Base-by-base conservation (phyloP, 1,140 invertebrate species). In the Trichonephila inaurata region DNA sequence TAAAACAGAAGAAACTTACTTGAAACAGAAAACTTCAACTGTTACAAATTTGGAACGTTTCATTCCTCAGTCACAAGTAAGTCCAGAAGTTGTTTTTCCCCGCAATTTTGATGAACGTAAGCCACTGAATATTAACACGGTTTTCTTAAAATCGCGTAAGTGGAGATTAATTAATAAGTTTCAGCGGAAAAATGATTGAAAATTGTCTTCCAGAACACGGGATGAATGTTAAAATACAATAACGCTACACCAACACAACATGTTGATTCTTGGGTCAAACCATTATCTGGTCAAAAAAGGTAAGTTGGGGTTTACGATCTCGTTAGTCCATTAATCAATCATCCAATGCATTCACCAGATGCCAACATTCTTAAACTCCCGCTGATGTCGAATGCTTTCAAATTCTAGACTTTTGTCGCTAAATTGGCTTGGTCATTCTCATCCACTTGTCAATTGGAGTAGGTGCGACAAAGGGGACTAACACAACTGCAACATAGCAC, bases 341-440 rank as follows among this genome's bases (percentile, higher is more conserved):
- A 85, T 44, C 24, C 58, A 21, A 24, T 14, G 51, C 82, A 19
- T 60, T 60, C 44, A n/a, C 12, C 28, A 4, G 24, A 33, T 40
- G 33, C 33, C 33, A 40, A 82, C 82, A 85, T 85, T 60, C 44
- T 51, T 58, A 60, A 24, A 44, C 82, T 24, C 82, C 82, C 44
- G 24, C 82, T 85, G 69, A 33, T 28, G 16, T n/a, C 21, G 21
- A 58, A 44, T 51, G 82, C 69, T 28, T n/a, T 72, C 69, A 72
- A 33, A 72, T 60, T 51, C 19, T 24, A 58, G 44, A 85, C 82
- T 60, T 85, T 85, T 85, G 82, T 85, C 82, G 8, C 58, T 85
- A 58, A 85, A 85, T 85, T 85, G 82, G 82, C 44, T 51, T 16
- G 33, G 33, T 40, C 24, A 16, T 33, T 33, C 69, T 33, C 7